These are phyloP conservation scores for Hepsetus odoe DNA, from an alignment of 2,113 vertebrate genomes.

Conservation along the genomic window DNA sequence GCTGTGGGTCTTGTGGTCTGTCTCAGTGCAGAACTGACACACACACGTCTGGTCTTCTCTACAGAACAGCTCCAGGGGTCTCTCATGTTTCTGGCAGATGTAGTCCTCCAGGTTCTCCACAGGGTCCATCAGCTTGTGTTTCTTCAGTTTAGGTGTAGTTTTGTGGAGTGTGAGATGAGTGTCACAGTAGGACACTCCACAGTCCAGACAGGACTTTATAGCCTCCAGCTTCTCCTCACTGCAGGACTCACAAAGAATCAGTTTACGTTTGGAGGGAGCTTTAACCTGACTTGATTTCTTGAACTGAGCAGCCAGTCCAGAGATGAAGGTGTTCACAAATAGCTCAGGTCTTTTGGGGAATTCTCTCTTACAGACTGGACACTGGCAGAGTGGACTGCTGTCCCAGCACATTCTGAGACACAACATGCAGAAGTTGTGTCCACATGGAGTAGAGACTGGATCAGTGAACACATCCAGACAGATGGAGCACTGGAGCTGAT, in stretches of 20 bases:
- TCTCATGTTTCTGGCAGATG: constrained; percentile 37
- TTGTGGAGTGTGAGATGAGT: too few relatives aligned
- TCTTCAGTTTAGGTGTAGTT: too few relatives aligned
- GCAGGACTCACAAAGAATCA: too few relatives aligned
- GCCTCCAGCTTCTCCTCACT: too few relatives aligned
- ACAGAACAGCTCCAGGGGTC: constrained; percentile 32
- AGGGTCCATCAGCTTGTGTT: not conserved
- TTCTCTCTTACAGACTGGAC: constrained; percentile 15
- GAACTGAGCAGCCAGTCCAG: constrained; percentile 7
- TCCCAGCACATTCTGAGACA: too few relatives aligned
- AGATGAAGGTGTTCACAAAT: constrained; percentile 29
- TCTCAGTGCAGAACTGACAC: too few relatives aligned
- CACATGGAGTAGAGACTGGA: constrained; percentile 22
- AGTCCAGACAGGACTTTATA: not conserved
- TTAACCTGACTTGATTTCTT: constrained; percentile 21
- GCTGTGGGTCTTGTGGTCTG: too few relatives aligned
- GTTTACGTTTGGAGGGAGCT: too few relatives aligned
- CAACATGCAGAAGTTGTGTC: constrained; percentile 21
- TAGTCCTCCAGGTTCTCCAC: constrained; percentile 30
- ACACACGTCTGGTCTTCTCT: too few relatives aligned
- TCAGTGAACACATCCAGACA: constrained; percentile 40
- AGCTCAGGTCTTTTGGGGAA: not conserved
- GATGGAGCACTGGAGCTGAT: constrained; percentile 26
- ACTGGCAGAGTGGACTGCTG: too few relatives aligned
- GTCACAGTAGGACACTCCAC: not conserved